Base-by-base conservation (phyloP, 2,797 vertebrate genomes). In the Enteromius radiatus region DNA sequence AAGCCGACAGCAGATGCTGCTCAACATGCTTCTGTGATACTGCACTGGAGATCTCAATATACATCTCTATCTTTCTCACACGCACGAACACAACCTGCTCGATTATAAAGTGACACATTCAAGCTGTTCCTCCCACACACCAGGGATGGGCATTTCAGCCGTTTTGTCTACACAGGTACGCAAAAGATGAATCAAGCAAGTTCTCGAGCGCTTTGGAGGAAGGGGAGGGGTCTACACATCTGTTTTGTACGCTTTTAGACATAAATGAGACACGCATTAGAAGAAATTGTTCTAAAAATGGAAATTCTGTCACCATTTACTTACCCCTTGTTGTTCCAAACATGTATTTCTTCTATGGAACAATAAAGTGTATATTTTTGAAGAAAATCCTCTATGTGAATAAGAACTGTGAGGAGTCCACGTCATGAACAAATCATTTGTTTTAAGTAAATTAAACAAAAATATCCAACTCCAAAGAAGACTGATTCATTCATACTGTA, bases 1-100 rank as follows among this genome's bases (percentile, higher is more conserved):
- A 70, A 84, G 70, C 71, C 49, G 79, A 84, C 77, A 85, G 81
- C 81, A 84, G 83, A 76, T 85, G 78, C 85, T 79, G 33, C 81
- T 49, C 81, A 83, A 82, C 76, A 82, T 83, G 79, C 59, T 84
- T 52, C 65, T 75, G 68, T 81, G 76, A 76, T 68, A 86, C 49
- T 38, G 81, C 36, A 78, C 71, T 73, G 59, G 23, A 83, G 84
- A 77, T 83, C 71, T 76, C 77, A 86, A 49, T 69, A 54, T 63
- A 82, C 65, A 83, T 84, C 52, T 84, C 63, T 43, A 31, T 31
- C 80, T 49, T 78, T 54, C 76, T 74, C 80, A 59, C 33, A 82
- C 49, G 26, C 76, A 28, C 28, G 52, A 65, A 69, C 73, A 68
- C 38, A 82, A 41, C 43, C 59, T 61, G 59, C 41, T 28, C 5